Percentiles rank a stretch among this genome's conserved stretches.
These are phyloP conservation scores for Drosophila nigromelanica DNA, from an alignment of 1,140 invertebrate species.

Conservation along the genomic window DNA sequence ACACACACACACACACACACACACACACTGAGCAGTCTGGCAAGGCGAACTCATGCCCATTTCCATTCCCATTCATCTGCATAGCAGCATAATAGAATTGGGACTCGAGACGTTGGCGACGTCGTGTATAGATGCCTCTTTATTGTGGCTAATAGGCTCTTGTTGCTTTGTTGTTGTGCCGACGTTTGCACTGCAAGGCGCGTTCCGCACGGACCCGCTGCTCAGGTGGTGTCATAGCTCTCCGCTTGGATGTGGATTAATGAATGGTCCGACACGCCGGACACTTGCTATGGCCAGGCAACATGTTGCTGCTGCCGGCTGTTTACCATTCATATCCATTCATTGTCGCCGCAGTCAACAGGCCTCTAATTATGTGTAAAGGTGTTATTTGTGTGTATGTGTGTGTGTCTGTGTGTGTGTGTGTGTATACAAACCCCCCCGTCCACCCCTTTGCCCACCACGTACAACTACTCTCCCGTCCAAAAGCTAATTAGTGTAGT, in stretches of 20 bases:
- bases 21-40: conserved; percentile 34
- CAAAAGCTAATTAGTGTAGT: conserved; percentile 68
- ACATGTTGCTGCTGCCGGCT: conserved; percentile 34
- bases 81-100: conserved; percentile 74
- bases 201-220: conserved; percentile 42
- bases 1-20: conserved; percentile 41
- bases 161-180: conserved; percentile 76
- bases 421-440: conserved; percentile 7
- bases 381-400: conserved; percentile 47
- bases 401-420: conserved; percentile 1
- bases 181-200: conserved; percentile 58
- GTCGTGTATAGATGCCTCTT: conserved; percentile 60
- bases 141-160: conserved; percentile 80
- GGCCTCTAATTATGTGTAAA: conserved; percentile 80
- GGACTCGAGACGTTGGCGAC: conserved; percentile 25
- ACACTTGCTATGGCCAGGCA: conserved; percentile 27
- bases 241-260: conserved; percentile 61
- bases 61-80: conserved; percentile 65
- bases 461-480: conserved; percentile 10
- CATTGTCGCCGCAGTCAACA: conserved; percentile 70
- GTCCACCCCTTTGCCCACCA: conserved; percentile 1
- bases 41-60: conserved; percentile 21
- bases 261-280: conserved; percentile 62
- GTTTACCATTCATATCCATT: conserved; percentile 67
- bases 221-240: conserved; percentile 22